Percentiles rank a stretch among this genome's conserved stretches.
Conservation (phyloP, 2,797 vertebrate genomes). For the Selene dorsalis region DNA sequence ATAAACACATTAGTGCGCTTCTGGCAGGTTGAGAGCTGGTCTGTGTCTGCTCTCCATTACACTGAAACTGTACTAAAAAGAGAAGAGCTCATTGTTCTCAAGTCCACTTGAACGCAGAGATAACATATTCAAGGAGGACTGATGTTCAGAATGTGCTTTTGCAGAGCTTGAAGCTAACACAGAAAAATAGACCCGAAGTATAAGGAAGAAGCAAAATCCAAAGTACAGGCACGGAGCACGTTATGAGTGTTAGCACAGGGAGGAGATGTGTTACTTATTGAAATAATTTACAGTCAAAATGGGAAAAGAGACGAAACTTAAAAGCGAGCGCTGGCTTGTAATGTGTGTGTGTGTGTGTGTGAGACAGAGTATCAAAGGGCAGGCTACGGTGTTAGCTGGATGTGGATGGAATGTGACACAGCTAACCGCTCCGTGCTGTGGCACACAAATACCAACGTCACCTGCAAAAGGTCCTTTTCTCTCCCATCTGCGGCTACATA, state of each 20-base stretch:
- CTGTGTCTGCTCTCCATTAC: slow-evolving; percentile 69
- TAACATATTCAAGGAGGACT: slow-evolving; percentile 32
- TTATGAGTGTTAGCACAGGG: slow-evolving; percentile 8
- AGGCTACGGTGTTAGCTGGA: slow-evolving; percentile 48
- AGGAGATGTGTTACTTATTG: slow-evolving; percentile 11
- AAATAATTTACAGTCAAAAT: slow-evolving; percentile 17
- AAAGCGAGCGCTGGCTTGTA: not conserved
- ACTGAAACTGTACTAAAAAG: slow-evolving; percentile 45
- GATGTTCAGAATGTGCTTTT: slow-evolving; percentile 35
- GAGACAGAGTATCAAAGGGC: slow-evolving; percentile 43
- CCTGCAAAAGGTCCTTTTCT: slow-evolving; percentile 59
- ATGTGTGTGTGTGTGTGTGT: slow-evolving; percentile 29
- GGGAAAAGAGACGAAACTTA: not conserved
- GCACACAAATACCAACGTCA: slow-evolving; percentile 64
- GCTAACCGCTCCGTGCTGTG: slow-evolving; percentile 54
- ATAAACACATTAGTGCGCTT: slow-evolving; percentile 76
- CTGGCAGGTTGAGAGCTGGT: slow-evolving; percentile 64
- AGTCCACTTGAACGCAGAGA: slow-evolving; percentile 47
- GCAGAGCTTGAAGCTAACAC: slow-evolving; percentile 48
- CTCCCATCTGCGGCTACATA: slow-evolving; percentile 31
- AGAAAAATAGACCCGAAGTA: slow-evolving; percentile 24
- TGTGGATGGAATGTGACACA: slow-evolving; percentile 70
- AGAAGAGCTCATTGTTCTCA: slow-evolving; percentile 65
- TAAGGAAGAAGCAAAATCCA: slow-evolving; percentile 5
- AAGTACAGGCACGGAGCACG: slow-evolving; percentile 12